Base-by-base conservation (phyloP, 2,797 vertebrate genomes). In the Limosa lapponica region DNA sequence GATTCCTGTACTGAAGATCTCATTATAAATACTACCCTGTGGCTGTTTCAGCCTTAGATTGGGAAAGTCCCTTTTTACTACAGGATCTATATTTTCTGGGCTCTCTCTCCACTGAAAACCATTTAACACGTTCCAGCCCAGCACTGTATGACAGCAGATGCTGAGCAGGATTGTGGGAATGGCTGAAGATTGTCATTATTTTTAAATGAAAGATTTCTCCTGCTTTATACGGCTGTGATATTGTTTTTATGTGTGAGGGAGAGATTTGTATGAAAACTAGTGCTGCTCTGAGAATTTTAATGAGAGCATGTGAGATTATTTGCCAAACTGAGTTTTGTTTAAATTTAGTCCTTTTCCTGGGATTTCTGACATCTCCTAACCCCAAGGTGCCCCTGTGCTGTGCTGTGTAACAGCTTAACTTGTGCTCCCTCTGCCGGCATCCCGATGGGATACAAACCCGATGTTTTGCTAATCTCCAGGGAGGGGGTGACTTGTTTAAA, bases 371-470 rank as follows among this genome's bases (percentile, higher is more conserved):
- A 3, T 32, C 41, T 20, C 13, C n/a, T 62, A 48, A 41, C 15
- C n/a, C 64, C 36, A 70, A 19, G n/a, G 34, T 54, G 43, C 22
- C 52, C 59, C 19, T 51, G 5, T 1, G 1, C 34, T 41, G 46
- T 34, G 49, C 49, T 57, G 4, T 16, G 12, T 24, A 67, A 66
- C 27, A 75, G 58, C 14, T 78, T 70, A 34, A 24, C 48, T 58
- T 85, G 48, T 37, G 54, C 54, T 82, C 55, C 75, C 43, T 93
- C 81, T 86, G 67, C n/a, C 4, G 5, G 27, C 59, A 54, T 59
- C 64, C 52, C 3, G 0, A 6, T 11, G 25, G 39, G 28, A 34
- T 20, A 22, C 58, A 32, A 78, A 30, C 22, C 32, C 1, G 0
- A 14, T 0, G 1, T 39, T 75, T 54, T 46, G 11, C 17, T 70